Conservation (phyloP, 2,888 invertebrate species). For the Eristalis intricaria region DNA sequence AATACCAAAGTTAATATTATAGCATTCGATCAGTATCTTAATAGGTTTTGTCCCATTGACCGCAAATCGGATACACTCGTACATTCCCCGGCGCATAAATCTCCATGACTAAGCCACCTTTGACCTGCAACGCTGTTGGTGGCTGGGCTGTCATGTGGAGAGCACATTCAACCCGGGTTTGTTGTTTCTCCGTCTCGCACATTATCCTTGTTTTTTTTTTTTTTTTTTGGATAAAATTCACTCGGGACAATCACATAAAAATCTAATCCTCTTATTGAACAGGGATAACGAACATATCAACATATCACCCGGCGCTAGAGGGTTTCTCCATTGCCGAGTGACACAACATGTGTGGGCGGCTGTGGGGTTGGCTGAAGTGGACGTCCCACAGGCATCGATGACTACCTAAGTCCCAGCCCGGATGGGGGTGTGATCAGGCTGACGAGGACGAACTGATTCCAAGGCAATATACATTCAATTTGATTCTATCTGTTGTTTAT, state of each 20-base stretch:
- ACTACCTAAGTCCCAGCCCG: no score
- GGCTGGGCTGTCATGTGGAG: slow-evolving; percentile 45
- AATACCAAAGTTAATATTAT: slow-evolving; percentile 71
- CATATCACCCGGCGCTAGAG: slow-evolving; percentile 44
- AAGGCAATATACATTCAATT: slow-evolving; percentile 36
- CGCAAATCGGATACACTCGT: slow-evolving; percentile 66
- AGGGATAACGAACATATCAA: slow-evolving; percentile 65
- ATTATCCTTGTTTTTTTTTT: neutral
- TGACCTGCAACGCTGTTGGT: slow-evolving; percentile 56
- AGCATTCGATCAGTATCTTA: slow-evolving; percentile 72
- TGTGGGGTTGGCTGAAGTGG: neutral
- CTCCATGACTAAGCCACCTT: slow-evolving; percentile 69
- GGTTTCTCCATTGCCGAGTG: slow-evolving; percentile 47
- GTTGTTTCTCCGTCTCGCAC: neutral
- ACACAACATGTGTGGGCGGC: neutral
- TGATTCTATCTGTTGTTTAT: slow-evolving; percentile 52
- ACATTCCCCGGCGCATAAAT: slow-evolving; percentile 62
- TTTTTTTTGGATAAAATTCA: slow-evolving; percentile 27
- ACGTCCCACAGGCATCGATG: neutral
- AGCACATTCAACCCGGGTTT: neutral
- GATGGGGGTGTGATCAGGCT: neutral
- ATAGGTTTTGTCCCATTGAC: slow-evolving; percentile 72
- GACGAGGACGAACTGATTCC: slow-evolving; percentile 21
- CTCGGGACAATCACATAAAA: slow-evolving; percentile 63
- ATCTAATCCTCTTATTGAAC: slow-evolving; percentile 69